Evolutionary conservation across 2,113 vertebrate species (phyloP).

Genomic region (Hiodon alosoides): DNA sequence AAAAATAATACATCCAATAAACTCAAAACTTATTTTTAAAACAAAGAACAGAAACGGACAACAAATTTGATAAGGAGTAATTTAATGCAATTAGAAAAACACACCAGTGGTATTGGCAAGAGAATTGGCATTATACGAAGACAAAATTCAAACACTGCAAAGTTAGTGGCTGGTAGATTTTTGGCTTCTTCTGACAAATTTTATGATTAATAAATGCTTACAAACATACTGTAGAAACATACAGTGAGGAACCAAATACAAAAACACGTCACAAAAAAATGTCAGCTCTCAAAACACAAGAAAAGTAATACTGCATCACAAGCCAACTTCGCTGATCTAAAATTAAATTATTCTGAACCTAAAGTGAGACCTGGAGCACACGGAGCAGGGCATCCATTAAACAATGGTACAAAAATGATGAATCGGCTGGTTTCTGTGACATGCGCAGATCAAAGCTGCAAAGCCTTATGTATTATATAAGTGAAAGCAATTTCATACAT

Average conservation of each 20-base stretch:
- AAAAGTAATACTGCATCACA: constrained; percentile 16
- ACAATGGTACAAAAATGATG: too few species aligned
- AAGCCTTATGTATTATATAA: too few species aligned
- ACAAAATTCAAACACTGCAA: neutral
- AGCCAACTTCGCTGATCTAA: neutral
- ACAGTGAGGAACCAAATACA: neutral
- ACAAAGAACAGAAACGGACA: neutral
- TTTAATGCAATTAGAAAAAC: constrained; percentile 8
- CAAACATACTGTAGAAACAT: too few species aligned
- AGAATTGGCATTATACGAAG: neutral
- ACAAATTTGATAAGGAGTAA: neutral
- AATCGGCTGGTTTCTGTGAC: too few species aligned
- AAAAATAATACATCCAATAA: too few species aligned
- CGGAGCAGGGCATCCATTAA: too few species aligned
- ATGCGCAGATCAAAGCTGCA: too few species aligned
- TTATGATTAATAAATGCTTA: neutral
- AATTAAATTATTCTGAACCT: neutral
- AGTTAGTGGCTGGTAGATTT: too few species aligned
- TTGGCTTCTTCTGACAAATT: too few species aligned
- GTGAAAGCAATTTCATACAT: too few species aligned
- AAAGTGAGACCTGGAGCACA: neutral
- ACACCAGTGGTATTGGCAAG: constrained; percentile 4
- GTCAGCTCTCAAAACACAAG: neutral
- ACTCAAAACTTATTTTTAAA: too few species aligned
- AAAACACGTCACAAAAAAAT: neutral